Base-by-base conservation (phyloP, 2,888 invertebrate species). In the Trimorus sp. region DNA sequence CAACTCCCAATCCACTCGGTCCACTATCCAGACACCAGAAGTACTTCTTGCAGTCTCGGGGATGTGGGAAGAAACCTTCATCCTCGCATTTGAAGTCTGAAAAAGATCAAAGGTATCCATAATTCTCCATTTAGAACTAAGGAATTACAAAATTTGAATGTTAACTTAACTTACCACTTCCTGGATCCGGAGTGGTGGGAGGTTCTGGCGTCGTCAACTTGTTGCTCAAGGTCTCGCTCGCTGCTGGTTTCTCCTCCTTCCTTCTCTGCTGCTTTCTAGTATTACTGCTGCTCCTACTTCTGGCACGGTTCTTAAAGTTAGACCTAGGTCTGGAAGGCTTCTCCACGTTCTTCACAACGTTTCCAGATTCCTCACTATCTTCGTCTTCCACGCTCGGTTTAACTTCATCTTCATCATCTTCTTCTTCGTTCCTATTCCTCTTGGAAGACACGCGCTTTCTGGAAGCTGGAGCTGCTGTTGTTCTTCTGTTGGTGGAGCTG, bases 21-120 rank as follows among this genome's bases (percentile, higher is more conserved):
- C 97, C 97, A 87, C 96, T 96, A 90, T 97, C 97, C 84, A 98
- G 92, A 89, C 98, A 98, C 98, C 98, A 98, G 92, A 97, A 98
- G 90, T 98, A 98, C 90, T 98, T 98, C 91, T 97, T 97, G 92
- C 98, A 98, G 91, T 98, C 98, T 51, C 96, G 94, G 0, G 98
- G 98, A 92, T 98, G 97, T 14, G 95, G 95, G 92, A 95, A 98
- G 93, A 98, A 98, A 2, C 98, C 98, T 93, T 98, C 98, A 84
- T 98, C 98, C 87, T 95, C 96, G 90, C 98, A 98, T 90, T 97
- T 97, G 92, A 98, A 98, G 89, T 96, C 97, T 96, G 91, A 84
- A 74, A 58, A 51, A 26, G 26, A 26, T 4, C 26, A 26, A 26
- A 26, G 26, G 26, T 26, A 26, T 3, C 26, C 26, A 26, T 26